These are phyloP conservation scores for Mus caroli DNA, from an alignment of 2,797 vertebrate species.

Conservation along the genomic window DNA sequence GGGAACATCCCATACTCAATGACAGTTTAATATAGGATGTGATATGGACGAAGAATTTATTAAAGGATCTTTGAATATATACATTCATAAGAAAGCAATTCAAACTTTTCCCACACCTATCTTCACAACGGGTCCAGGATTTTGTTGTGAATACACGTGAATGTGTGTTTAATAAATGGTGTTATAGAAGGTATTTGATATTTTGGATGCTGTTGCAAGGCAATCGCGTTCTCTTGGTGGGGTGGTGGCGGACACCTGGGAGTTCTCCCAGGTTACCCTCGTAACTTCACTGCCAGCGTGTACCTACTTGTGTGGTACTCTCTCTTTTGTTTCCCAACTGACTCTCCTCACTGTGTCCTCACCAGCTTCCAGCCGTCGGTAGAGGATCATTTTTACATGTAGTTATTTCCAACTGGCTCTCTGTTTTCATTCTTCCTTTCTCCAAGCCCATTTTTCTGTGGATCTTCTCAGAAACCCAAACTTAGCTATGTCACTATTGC, in stretches of 20 bases:
- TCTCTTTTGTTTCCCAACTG: background rate
- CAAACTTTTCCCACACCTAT: background rate
- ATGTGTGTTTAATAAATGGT: conserved; percentile 39
- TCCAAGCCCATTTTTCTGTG: background rate
- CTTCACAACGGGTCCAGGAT: background rate
- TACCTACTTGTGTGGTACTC: background rate
- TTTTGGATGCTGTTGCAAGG: conserved; percentile 1
- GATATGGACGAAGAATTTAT: background rate
- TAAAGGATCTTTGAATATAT: conserved; percentile 28
- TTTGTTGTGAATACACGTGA: background rate
- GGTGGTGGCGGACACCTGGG: background rate
- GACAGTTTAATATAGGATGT: background rate
- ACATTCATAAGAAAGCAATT: conserved; percentile 1
- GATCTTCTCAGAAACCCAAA: background rate
- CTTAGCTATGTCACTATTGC: background rate
- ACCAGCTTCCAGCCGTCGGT: background rate
- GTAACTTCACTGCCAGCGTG: background rate
- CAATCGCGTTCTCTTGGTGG: background rate
- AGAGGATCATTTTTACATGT: background rate
- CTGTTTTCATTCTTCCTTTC: background rate
- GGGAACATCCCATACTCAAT: background rate
- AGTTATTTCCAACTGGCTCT: too few relatives aligned
- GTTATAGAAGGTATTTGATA: conserved; percentile 26
- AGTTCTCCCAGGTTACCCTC: background rate
- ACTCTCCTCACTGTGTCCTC: background rate